Conservation (phyloP, 2,797 vertebrate species). For the Heterohyrax brucei region DNA sequence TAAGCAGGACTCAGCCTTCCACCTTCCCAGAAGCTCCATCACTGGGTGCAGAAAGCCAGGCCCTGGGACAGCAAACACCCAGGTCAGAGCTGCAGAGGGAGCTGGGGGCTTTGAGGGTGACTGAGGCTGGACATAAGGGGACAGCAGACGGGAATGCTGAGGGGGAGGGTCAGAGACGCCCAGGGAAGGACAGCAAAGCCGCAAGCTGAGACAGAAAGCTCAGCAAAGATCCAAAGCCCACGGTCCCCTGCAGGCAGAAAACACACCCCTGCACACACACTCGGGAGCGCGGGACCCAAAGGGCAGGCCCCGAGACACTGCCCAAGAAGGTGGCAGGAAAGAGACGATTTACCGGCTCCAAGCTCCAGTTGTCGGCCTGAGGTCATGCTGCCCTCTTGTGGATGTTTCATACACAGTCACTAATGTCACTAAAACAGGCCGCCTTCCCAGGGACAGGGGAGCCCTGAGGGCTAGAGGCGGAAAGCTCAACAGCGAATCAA, state of each 20-base stretch:
- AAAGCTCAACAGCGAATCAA: no score
- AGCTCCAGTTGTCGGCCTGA: neutral
- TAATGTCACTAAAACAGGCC: rapidly evolving
- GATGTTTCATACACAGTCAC: neutral
- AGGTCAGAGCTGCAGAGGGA: neutral
- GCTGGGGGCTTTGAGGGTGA: neutral
- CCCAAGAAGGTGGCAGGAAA: neutral
- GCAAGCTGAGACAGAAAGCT: neutral
- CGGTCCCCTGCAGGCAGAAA: neutral
- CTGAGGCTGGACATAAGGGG: neutral
- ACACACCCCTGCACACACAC: neutral
- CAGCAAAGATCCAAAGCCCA: no score
- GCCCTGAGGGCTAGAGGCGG: no score
- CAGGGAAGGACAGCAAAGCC: neutral
- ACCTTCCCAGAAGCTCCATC: neutral
- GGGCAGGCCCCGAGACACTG: neutral
- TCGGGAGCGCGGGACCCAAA: neutral
- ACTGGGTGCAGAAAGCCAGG: neutral
- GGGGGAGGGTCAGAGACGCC: neutral
- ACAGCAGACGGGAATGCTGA: neutral
- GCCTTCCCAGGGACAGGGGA: neutral
- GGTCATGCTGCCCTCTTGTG: neutral
- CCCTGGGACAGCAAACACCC: neutral
- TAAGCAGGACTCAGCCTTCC: no score
- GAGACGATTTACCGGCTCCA: neutral